Conservation (phyloP, 2,797 vertebrate species). For the Psittacula echo region DNA sequence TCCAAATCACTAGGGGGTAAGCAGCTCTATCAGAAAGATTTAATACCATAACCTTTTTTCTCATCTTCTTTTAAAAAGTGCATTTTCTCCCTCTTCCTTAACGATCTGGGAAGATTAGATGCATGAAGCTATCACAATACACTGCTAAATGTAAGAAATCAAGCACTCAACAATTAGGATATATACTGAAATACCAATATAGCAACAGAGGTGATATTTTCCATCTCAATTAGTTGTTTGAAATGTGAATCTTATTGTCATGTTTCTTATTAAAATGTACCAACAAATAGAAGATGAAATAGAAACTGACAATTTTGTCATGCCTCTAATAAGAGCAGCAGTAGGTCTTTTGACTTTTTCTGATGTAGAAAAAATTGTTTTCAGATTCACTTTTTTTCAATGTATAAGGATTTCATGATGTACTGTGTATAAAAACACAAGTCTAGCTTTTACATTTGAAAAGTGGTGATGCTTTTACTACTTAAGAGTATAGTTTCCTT, state of each 20-base stretch:
- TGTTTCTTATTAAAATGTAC: neutral
- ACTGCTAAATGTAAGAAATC: neutral
- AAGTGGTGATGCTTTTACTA: neutral
- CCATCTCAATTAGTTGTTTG: neutral
- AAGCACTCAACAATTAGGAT: neutral
- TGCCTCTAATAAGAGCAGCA: neutral
- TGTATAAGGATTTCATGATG: neutral
- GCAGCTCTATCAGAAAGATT: neutral
- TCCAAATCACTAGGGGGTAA: neutral
- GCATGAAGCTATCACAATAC: neutral
- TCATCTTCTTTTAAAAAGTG: neutral
- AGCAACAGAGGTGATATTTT: neutral
- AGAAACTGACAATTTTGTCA: neutral
- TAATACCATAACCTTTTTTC: neutral
- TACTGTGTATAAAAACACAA: neutral
- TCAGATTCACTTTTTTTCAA: neutral
- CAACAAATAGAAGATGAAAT: neutral
- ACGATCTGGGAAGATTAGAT: neutral
- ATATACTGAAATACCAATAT: neutral
- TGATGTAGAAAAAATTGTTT: neutral
- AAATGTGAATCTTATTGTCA: neutral
- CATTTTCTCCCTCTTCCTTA: neutral
- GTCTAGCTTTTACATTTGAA: neutral
- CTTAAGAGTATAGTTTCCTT: neutral
- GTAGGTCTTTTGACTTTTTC: constrained; percentile 1